Evolutionary conservation across 2,888 invertebrate species (phyloP).

Genomic region (Merodon equestris): DNA sequence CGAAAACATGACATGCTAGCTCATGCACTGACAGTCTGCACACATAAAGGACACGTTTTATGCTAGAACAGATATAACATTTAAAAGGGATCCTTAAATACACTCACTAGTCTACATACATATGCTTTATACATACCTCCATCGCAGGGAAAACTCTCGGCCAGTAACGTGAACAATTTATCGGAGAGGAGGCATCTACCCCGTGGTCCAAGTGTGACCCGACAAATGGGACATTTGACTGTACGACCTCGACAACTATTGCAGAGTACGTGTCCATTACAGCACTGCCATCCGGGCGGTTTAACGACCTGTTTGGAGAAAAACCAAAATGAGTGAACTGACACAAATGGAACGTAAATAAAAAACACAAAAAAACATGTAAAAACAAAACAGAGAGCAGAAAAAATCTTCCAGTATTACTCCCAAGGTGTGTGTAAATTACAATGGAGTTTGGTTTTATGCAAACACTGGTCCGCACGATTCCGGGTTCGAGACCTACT

Average conservation of each 20-base stretch:
- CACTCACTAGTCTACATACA: too few species aligned
- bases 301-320: slow-evolving; percentile 74
- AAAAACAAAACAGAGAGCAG: neutral
- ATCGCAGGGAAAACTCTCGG: slow-evolving; percentile 78
- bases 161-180: slow-evolving; percentile 78
- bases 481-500: slow-evolving; percentile 15
- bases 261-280: slow-evolving; percentile 80
- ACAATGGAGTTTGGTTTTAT: slow-evolving; percentile 17
- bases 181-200: slow-evolving; percentile 80
- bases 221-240: slow-evolving; percentile 79
- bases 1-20: slow-evolving; percentile 62
- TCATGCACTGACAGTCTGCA: slow-evolving; percentile 58
- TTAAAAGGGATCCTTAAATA: slow-evolving; percentile 34
- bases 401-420: slow-evolving; percentile 28
- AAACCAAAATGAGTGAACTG: slow-evolving; percentile 9
- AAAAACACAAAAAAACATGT: slow-evolving; percentile 9
- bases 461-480: too few species aligned
- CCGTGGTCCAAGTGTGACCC: slow-evolving; percentile 78
- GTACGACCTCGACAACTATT: slow-evolving; percentile 79
- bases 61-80: slow-evolving; percentile 37
- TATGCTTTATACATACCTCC: slow-evolving; percentile 76
- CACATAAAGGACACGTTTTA: slow-evolving; percentile 62
- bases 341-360: neutral
- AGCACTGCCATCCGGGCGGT: slow-evolving; percentile 80
- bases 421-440: slow-evolving; percentile 47